Evolutionary conservation across 2,888 invertebrate species (phyloP).

Genomic region (Dione vanillae): DNA sequence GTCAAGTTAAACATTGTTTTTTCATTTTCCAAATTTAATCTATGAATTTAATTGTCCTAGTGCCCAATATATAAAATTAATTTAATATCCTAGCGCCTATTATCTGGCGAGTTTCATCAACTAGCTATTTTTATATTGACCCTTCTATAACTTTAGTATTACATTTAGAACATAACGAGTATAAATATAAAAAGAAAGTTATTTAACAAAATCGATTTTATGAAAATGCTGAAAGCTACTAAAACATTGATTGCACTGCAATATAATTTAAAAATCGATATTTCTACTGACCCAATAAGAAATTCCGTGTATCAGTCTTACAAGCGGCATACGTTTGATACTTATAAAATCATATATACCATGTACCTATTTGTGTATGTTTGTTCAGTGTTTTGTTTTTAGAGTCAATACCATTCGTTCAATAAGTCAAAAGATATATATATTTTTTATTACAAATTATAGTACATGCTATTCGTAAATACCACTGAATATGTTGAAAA

Average conservation of each 20-base stretch:
- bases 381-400: no score
- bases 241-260: conserved; percentile 37
- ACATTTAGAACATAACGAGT: not conserved
- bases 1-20: no score
- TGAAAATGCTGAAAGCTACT: conserved; percentile 10
- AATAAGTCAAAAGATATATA: not conserved
- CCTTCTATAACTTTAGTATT: not conserved
- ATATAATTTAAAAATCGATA: conserved; percentile 37
- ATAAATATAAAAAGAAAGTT: not conserved
- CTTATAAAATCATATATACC: conserved; percentile 5
- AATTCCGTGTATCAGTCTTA: conserved; percentile 9
- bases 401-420: no score
- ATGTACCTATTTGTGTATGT: no score
- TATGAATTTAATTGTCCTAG: no score
- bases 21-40: no score
- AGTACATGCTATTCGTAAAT: not conserved
- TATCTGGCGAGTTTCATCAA: not conserved
- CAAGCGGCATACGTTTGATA: conserved; percentile 1
- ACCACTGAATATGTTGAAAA: not conserved
- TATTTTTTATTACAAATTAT: no score
- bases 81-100: no score
- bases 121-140: not conserved
- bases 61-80: no score
- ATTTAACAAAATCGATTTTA: not conserved
- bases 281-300: conserved; percentile 29